Conservation (phyloP, 2,888 invertebrate species). For the Brassicogethes aeneus region DNA sequence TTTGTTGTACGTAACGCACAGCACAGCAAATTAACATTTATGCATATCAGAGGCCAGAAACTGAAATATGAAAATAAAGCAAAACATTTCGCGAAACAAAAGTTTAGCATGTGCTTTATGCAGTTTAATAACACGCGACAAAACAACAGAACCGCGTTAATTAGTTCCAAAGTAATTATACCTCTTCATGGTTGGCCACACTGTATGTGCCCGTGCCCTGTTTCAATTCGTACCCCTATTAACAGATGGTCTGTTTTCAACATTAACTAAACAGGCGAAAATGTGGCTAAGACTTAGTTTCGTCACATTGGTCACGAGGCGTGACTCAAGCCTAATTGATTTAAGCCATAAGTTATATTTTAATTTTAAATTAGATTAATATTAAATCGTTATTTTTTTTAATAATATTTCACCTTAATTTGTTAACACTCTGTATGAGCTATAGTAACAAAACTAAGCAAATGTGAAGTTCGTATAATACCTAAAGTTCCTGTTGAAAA, state of each 20-base stretch:
- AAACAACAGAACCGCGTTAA: conserved; percentile 31
- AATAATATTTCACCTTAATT: no score
- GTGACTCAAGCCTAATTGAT: no score
- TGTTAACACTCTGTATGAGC: no score
- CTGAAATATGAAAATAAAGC: not conserved
- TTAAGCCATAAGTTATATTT: no score
- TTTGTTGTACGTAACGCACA: no score
- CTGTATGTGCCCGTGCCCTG: conserved; percentile 28
- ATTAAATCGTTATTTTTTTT: no score
- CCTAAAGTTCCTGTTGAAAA: no score
- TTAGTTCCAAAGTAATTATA: conserved; percentile 37
- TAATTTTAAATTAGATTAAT: no score
- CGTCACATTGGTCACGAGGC: no score
- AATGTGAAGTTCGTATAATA: no score
- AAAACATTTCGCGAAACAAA: not conserved
- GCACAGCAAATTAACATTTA: not conserved
- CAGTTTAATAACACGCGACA: conserved; percentile 22
- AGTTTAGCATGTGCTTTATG: not conserved
- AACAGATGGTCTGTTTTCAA: conserved; percentile 10
- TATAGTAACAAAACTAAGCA: no score
- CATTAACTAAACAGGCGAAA: conserved; percentile 1
- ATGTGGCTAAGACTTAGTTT: conserved; percentile 1
- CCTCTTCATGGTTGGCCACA: conserved; percentile 32
- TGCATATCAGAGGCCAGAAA: not conserved
- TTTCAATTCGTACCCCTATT: conserved; percentile 26